Evolutionary conservation across 2,888 invertebrate species (phyloP).

Genomic region (Dasysyrphus albostriatus): DNA sequence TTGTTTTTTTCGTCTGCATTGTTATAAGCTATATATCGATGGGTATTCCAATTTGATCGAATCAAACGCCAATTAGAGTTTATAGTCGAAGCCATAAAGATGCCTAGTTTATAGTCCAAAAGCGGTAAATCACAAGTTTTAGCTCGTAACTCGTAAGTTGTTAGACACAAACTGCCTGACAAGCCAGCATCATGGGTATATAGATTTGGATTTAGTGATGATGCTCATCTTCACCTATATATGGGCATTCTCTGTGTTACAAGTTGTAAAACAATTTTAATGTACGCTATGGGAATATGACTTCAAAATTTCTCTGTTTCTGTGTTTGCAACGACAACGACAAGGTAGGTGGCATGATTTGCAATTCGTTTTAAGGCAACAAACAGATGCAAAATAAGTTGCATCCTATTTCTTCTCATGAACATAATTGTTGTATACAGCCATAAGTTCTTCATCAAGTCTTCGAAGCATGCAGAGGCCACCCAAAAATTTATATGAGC

Average conservation of each 20-base stretch:
- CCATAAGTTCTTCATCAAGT: slow-evolving; percentile 48
- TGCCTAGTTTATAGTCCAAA: slow-evolving; percentile 32
- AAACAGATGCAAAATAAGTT: slow-evolving; percentile 40
- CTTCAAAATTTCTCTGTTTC: slow-evolving; percentile 30
- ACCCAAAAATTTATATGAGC: slow-evolving; percentile 38
- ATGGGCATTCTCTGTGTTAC: slow-evolving; percentile 29
- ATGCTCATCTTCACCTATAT: neutral
- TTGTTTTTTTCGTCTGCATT: neutral
- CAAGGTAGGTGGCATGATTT: slow-evolving; percentile 52
- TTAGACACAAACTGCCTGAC: slow-evolving; percentile 21
- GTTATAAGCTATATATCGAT: neutral
- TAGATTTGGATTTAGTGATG: neutral
- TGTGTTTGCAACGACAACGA: neutral
- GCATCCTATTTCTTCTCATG: slow-evolving; percentile 20
- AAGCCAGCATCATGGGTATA: slow-evolving; percentile 1
- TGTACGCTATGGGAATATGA: slow-evolving; percentile 27
- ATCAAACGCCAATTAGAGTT: slow-evolving; percentile 43
- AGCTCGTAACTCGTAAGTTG: slow-evolving; percentile 4
- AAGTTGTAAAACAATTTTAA: slow-evolving; percentile 25
- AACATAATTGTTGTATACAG: neutral
- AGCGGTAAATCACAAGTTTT: slow-evolving; percentile 30
- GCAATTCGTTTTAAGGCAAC: slow-evolving; percentile 22
- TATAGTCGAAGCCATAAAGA: slow-evolving; percentile 36
- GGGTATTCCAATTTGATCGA: slow-evolving; percentile 33
- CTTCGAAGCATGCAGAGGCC: slow-evolving; percentile 35